Evolutionary conservation across 1,140 invertebrate genomes (phyloP).

Genomic region (Drosophila mayri): DNA sequence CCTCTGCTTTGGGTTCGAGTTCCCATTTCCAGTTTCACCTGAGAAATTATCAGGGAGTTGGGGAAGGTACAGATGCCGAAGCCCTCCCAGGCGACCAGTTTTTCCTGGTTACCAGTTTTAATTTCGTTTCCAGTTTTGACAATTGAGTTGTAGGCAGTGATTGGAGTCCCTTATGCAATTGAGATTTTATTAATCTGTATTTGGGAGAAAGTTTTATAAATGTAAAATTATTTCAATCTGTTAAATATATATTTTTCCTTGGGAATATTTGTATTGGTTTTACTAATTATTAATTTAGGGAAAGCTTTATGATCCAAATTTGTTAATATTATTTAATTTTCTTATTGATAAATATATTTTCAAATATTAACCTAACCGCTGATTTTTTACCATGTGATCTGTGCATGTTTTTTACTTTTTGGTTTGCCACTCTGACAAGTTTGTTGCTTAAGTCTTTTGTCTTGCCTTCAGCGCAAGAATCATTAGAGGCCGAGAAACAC

Average conservation of each 20-base stretch:
- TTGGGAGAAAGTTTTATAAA: neutral
- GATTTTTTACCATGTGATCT: neutral
- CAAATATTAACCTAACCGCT: neutral
- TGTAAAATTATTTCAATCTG: neutral
- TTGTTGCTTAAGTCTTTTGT: conserved; percentile 54
- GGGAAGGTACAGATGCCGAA: neutral
- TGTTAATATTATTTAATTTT: neutral
- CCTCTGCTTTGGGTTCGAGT: conserved; percentile 9
- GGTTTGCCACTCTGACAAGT: conserved; percentile 39
- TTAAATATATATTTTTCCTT: neutral
- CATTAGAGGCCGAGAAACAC: conserved; percentile 39
- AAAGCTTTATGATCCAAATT: neutral
- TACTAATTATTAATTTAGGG: neutral
- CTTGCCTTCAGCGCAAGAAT: conserved; percentile 51
- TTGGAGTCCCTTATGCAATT: conserved; percentile 38
- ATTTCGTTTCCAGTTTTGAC: conserved; percentile 27
- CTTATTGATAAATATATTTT: neutral
- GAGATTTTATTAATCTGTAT: conserved; percentile 16
- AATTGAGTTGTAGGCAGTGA: conserved; percentile 64
- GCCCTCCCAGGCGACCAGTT: conserved; percentile 36
- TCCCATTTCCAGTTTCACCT: conserved; percentile 29
- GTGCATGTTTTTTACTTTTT: neutral
- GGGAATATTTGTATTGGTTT: neutral
- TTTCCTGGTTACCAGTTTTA: conserved; percentile 25
- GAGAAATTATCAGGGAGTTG: conserved; percentile 12